Percentiles rank a stretch among this genome's conserved stretches.
Conservation (phyloP, 2,888 invertebrate species). For the Cryptus armator region DNA sequence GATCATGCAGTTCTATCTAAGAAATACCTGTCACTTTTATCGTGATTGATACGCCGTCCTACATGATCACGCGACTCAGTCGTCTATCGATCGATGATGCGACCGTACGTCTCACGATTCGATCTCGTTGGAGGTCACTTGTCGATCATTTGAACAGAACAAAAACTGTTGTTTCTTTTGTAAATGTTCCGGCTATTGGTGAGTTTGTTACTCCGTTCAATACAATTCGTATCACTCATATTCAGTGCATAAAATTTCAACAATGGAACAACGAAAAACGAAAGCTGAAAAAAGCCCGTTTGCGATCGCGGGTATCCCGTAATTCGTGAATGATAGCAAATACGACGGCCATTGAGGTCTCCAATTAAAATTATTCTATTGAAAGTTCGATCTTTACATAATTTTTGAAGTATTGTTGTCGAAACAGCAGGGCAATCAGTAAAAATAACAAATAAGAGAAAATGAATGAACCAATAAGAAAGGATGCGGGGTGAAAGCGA, state of each 20-base stretch:
- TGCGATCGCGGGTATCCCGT: conserved; percentile 25
- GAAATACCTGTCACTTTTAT: conserved; percentile 35
- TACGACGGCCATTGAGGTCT: conserved; percentile 22
- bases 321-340: conserved; percentile 54
- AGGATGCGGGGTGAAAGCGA: conserved; percentile 48
- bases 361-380: too few species aligned
- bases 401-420: too few species aligned
- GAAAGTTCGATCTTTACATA: too few species aligned
- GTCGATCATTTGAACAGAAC: conserved; percentile 23
- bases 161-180: conserved; percentile 44
- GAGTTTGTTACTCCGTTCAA: conserved; percentile 39
- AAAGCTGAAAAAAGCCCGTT: conserved; percentile 20
- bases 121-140: conserved; percentile 7
- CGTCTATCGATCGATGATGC: not conserved
- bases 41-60: conserved; percentile 29
- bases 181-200: conserved; percentile 25
- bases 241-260: conserved; percentile 19
- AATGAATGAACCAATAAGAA: conserved; percentile 48
- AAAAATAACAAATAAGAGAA: conserved; percentile 18
- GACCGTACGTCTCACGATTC: conserved; percentile 22
- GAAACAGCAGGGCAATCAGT: too few species aligned
- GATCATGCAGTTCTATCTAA: not conserved
- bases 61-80: not conserved
- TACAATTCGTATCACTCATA: conserved; percentile 24
- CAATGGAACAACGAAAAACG: conserved; percentile 49